A percentile compares a stretch with the other conserved stretches of the same genome.
phyloP scores from a whole-genome alignment of 2,888 invertebrate species.

The Lamellibrachia satsuma region DNA sequence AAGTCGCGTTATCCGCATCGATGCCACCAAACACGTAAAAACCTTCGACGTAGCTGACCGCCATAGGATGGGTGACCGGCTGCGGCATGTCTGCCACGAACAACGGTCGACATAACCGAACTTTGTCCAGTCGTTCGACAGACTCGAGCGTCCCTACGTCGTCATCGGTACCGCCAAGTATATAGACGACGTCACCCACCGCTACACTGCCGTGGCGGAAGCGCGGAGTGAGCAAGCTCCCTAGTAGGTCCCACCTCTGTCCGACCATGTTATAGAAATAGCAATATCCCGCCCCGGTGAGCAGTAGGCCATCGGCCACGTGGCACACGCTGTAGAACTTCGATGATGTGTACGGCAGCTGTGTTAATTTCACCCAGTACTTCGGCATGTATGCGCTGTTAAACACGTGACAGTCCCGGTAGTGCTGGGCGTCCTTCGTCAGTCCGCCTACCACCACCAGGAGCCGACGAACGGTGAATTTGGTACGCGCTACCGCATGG shows the following conservation, averaged over 20 bases:
- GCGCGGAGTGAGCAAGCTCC: slow-evolving; percentile 28
- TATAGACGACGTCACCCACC: slow-evolving; percentile 32
- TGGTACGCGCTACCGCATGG: slow-evolving; percentile 26
- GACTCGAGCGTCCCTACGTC: slow-evolving; percentile 27
- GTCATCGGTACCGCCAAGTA: slow-evolving; percentile 38
- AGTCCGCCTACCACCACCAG: slow-evolving; percentile 37
- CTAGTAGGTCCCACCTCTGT: slow-evolving; percentile 34
- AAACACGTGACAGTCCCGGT: slow-evolving; percentile 36
- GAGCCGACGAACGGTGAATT: slow-evolving; percentile 21
- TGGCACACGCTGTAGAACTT: slow-evolving; percentile 32
- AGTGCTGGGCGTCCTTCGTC: slow-evolving; percentile 31
- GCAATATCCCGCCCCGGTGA: neutral
- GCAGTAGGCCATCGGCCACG: neutral
- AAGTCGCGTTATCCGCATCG: slow-evolving; percentile 31
- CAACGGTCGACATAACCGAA: neutral
- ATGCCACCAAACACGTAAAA: slow-evolving; percentile 39
- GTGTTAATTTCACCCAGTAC: slow-evolving; percentile 36
- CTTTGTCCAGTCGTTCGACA: slow-evolving; percentile 28
- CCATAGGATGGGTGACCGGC: slow-evolving; percentile 35
- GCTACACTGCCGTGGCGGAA: slow-evolving; percentile 35
- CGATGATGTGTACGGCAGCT: slow-evolving; percentile 35
- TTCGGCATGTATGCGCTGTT: slow-evolving; percentile 13
- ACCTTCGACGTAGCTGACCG: slow-evolving; percentile 28
- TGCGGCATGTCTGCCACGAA: slow-evolving; percentile 28
- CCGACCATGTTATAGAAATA: slow-evolving; percentile 36